Base-by-base conservation (phyloP, 1,140 invertebrate species). In the Aphis craccivora region DNA sequence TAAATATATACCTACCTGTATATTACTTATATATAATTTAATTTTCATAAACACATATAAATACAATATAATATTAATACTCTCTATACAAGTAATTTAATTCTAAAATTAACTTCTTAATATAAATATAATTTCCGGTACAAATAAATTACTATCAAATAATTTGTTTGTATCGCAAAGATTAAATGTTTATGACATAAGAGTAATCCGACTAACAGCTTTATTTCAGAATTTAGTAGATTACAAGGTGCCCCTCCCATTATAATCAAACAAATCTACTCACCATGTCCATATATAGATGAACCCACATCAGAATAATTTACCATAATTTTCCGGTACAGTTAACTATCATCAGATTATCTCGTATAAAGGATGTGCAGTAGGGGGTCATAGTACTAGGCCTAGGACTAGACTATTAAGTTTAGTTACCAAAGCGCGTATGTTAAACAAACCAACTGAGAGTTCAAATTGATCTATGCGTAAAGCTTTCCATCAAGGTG, bases 251-350 rank as follows among this genome's bases (percentile, higher is more conserved):
- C 83, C 40, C 37, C n/a, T 23, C 7, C 20, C 48, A 53, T 55
- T 55, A 55, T 37, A 37, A 53, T 89, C 51, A 89, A 89, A 37
- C 51, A 55, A 89, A 89, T 25, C 35, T 89, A 55, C 88, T 37
- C 43, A 87, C 22, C 8, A 8, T 53, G 88, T 35, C 35, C 4
- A 51, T 86, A n/a, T 37, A 89, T 53, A 51, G 86, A 53, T 35
- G 48, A 45, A 30, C 20, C 45, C 25, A 35, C 5, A 76, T n/a
- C 40, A 25, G 60, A 91, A 91, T 91, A 91, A 91, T 91, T 91
- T 91, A 91, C 60, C 90, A 91, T 91, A 91, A 91, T 91, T 91
- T 91, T 91, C 90, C 90, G 43, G 67, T 45, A 91, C 60, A 43
- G 43, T 91, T 76, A 81, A 91, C 60, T 60, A 43, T 76, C 67